These are phyloP conservation scores for Diarsia rubi DNA, from an alignment of 2,888 invertebrate species.

Conservation along the genomic window DNA sequence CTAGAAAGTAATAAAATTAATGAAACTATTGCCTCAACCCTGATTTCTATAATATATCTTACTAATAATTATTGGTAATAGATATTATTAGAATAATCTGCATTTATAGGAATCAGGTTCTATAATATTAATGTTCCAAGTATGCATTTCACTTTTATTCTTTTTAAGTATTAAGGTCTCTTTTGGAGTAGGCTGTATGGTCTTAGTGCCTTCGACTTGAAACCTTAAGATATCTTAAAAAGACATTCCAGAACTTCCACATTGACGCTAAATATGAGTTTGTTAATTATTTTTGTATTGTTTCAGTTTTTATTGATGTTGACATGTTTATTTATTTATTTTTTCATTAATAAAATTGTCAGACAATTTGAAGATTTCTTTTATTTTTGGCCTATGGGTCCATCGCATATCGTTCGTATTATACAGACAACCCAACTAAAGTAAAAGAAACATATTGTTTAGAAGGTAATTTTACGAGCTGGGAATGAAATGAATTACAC, in stretches of 20 bases:
- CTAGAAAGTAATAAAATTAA: conserved; percentile 16
- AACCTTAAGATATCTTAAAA: conserved; percentile 71
- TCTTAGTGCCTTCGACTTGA: conserved; percentile 17
- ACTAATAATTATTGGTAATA: neutral
- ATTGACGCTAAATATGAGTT: conserved; percentile 57
- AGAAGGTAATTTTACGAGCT: too few relatives aligned
- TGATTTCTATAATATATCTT: neutral
- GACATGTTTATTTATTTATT: conserved; percentile 76
- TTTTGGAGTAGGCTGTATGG: conserved; percentile 46
- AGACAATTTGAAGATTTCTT: conserved; percentile 57
- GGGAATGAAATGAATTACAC: too few relatives aligned
- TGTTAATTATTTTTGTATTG: conserved; percentile 61
- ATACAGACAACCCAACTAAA: neutral
- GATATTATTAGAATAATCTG: neutral
- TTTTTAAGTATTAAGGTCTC: conserved; percentile 72
- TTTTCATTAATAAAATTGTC: conserved; percentile 75
- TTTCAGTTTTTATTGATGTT: conserved; percentile 70
- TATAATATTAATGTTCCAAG: conserved; percentile 49
- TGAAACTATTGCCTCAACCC: conserved; percentile 28
- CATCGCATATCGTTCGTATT: too few relatives aligned
- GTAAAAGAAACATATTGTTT: neutral
- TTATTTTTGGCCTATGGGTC: neutral
- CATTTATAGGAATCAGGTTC: neutral
- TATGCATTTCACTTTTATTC: conserved; percentile 66
- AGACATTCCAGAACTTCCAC: conserved; percentile 77